Conservation (phyloP, 2,113 vertebrate genomes). For the Numida meleagris region DNA sequence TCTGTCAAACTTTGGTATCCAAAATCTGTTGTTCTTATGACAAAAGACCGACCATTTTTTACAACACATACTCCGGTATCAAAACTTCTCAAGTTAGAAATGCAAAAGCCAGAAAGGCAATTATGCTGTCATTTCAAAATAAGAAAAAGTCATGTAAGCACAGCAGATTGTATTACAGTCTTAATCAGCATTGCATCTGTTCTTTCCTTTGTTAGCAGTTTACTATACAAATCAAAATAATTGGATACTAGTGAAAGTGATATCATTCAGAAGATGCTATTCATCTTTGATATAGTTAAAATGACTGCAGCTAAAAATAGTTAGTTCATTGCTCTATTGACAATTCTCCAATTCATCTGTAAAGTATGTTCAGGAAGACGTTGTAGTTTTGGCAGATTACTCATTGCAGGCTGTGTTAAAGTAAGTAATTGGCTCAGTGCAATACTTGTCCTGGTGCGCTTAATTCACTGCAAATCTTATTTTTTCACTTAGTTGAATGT, state of each 20-base stretch:
- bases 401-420: neutral
- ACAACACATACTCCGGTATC: neutral
- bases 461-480: neutral
- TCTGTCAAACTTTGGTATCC: neutral
- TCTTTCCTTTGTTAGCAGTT: neutral
- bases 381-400: neutral
- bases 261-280: neutral
- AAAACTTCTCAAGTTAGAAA: neutral
- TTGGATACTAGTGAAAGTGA: neutral
- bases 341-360: neutral
- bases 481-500: neutral
- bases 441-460: neutral
- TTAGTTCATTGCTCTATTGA: neutral
- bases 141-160: neutral
- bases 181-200: neutral
- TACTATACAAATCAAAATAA: neutral
- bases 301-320: neutral
- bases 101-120: neutral
- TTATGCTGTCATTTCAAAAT: neutral
- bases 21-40: neutral
- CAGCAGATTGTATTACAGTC: neutral
- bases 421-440: neutral
- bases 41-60: neutral
- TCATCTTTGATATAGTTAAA: neutral
- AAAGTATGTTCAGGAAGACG: neutral